Percentiles rank a stretch among this genome's conserved stretches.
Conservation (phyloP, 2,797 vertebrate species). For the Hydrolagus colliei region DNA sequence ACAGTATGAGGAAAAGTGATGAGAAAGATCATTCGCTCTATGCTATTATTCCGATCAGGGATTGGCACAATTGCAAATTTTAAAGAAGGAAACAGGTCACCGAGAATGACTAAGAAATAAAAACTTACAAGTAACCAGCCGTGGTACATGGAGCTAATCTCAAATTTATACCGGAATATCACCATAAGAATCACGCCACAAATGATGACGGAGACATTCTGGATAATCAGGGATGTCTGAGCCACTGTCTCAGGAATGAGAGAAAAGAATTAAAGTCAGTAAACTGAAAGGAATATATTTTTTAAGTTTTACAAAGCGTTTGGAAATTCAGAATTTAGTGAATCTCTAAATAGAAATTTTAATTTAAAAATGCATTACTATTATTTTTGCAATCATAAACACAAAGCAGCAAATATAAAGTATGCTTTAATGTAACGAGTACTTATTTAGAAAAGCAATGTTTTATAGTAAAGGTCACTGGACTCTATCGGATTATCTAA, state of each 20-base stretch:
- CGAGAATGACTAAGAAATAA: constrained; percentile 21
- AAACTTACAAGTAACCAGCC: constrained; percentile 93
- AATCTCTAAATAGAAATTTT: not conserved
- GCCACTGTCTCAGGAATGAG: constrained; percentile 67
- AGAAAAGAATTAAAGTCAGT: constrained; percentile 31
- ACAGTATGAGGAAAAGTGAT: too few species aligned
- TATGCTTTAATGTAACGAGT: not conserved
- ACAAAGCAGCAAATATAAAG: not conserved
- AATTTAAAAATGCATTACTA: not conserved
- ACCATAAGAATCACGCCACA: constrained; percentile 90
- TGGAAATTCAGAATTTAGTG: not conserved
- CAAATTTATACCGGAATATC: constrained; percentile 80
- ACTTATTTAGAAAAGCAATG: not conserved
- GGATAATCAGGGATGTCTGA: constrained; percentile 85
- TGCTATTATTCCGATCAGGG: constrained; percentile 1
- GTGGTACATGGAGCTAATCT: constrained; percentile 74
- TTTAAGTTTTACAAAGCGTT: not conserved
- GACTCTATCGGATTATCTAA: not conserved
- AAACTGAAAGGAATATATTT: not conserved
- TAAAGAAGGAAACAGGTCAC: constrained; percentile 27
- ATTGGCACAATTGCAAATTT: constrained; percentile 23
- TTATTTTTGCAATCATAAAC: not conserved
- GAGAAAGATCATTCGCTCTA: not conserved
- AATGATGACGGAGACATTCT: constrained; percentile 85
- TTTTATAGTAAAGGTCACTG: not conserved